A percentile compares a stretch with the other conserved stretches of the same genome.
Conservation (phyloP, 92 coral and sea anemone genomes). For the Scolanthus callimorphus region DNA sequence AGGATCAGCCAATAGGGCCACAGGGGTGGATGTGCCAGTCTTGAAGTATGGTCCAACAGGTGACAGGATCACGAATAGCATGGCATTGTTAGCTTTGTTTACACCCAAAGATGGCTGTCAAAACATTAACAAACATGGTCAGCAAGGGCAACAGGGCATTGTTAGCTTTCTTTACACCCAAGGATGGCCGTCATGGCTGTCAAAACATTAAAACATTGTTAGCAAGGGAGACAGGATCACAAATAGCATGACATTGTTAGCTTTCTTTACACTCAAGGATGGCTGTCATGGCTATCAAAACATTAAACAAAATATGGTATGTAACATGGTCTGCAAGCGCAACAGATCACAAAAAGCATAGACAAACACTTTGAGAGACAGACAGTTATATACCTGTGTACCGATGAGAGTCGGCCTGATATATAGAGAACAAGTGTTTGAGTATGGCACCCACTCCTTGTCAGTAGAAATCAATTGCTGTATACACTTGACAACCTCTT, state of each 20-base stretch:
- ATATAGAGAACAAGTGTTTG: slow-evolving; percentile 86
- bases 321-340: too few relatives aligned
- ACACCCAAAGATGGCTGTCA: slow-evolving; percentile 91
- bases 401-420: slow-evolving; percentile 86
- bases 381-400: slow-evolving; percentile 66
- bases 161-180: slow-evolving; percentile 65
- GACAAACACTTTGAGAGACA: too few relatives aligned
- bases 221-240: slow-evolving; percentile 89
- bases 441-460: slow-evolving; percentile 94
- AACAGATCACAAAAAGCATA: too few relatives aligned
- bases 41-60: slow-evolving; percentile 98
- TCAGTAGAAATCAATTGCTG: slow-evolving; percentile 72
- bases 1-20: slow-evolving; percentile 92
- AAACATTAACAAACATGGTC: too few relatives aligned
- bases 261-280: slow-evolving; percentile 63
- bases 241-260: slow-evolving; percentile 66
- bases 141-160: too few relatives aligned
- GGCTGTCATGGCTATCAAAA: too few relatives aligned
- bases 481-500: slow-evolving; percentile 72
- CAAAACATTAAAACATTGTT: too few relatives aligned
- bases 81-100: slow-evolving; percentile 53
- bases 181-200: slow-evolving; percentile 85
- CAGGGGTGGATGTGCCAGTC: slow-evolving; percentile 95
- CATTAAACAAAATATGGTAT: too few relatives aligned
- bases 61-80: slow-evolving; percentile 75